These are phyloP conservation scores for Lineus longissimus DNA, from an alignment of 1,140 invertebrate species.

Conservation along the genomic window DNA sequence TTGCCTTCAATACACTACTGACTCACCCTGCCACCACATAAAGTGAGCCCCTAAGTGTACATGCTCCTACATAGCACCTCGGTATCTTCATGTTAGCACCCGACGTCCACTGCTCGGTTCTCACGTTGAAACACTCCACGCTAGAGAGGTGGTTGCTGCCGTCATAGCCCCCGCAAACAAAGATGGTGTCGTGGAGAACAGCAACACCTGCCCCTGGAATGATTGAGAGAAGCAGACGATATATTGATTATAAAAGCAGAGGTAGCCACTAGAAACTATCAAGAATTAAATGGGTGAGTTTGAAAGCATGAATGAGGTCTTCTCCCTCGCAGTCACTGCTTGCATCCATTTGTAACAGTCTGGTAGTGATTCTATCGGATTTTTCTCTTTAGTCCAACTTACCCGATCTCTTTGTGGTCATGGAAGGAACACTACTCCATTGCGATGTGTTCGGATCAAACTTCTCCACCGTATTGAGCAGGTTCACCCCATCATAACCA, in stretches of 20 bases:
- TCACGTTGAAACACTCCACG: constrained; percentile 36
- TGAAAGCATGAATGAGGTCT: too few relatives aligned
- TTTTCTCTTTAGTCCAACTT: too few relatives aligned
- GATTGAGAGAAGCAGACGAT: too few relatives aligned
- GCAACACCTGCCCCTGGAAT: constrained; percentile 57
- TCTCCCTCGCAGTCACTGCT: too few relatives aligned
- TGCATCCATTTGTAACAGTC: too few relatives aligned
- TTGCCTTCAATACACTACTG: too few relatives aligned
- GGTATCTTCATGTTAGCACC: constrained; percentile 43
- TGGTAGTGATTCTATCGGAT: too few relatives aligned
- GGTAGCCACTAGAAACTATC: too few relatives aligned
- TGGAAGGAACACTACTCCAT: constrained; percentile 62
- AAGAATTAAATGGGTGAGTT: too few relatives aligned
- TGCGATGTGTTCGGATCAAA: constrained; percentile 77
- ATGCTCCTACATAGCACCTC: constrained; percentile 23
- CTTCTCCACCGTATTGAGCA: constrained; percentile 75
- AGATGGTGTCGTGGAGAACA: constrained; percentile 65
- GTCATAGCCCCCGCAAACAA: constrained; percentile 58
- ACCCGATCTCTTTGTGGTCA: constrained; percentile 60
- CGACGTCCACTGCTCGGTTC: constrained; percentile 35
- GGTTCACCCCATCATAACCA: constrained; percentile 83
- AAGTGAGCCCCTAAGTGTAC: constrained; percentile 36
- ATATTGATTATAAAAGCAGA: too few relatives aligned
- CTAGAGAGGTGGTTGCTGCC: constrained; percentile 39
- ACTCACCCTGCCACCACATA: constrained; percentile 48